Evolutionary conservation across 2,797 vertebrate genomes (phyloP).

Genomic region (Catharus ustulatus): DNA sequence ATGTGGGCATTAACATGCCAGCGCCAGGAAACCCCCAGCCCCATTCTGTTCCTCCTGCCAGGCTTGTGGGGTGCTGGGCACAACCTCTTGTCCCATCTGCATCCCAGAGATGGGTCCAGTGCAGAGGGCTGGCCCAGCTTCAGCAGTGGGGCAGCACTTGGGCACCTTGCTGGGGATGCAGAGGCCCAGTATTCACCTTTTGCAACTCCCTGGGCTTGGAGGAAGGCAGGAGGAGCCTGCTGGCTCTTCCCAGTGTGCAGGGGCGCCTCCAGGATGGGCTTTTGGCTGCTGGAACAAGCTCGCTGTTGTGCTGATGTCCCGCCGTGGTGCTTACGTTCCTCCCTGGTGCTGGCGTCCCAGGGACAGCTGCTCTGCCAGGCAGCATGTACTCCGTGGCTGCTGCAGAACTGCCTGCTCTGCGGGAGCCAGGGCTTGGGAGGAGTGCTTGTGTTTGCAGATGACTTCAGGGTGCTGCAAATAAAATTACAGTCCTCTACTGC

Average conservation of each 20-base stretch:
- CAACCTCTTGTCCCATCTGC: not conserved
- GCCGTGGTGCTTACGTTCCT: not conserved
- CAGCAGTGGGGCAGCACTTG: not conserved
- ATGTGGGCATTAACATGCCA: not conserved
- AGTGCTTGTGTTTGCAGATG: not conserved
- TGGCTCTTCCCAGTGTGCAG: not conserved
- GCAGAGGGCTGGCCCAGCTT: not conserved
- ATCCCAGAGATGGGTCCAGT: accelerated
- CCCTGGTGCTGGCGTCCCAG: not conserved
- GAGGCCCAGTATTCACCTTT: accelerated
- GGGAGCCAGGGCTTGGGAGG: not conserved
- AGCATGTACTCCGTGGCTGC: not conserved
- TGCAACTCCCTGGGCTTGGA: not conserved
- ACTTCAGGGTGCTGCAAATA: conserved; percentile 54
- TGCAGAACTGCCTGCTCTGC: not conserved
- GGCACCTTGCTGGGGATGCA: not conserved
- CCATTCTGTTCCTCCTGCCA: not conserved
- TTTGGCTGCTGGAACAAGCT: conserved; percentile 26
- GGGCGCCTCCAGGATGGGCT: not conserved
- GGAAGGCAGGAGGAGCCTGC: not conserved
- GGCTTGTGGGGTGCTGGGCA: not conserved
- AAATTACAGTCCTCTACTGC: not conserved
- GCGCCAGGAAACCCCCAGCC: not conserved
- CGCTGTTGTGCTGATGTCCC: not conserved
- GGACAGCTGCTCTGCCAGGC: not conserved